phyloP scores from a whole-genome alignment of 2,888 invertebrate genomes.

The Julus scandinavius region DNA sequence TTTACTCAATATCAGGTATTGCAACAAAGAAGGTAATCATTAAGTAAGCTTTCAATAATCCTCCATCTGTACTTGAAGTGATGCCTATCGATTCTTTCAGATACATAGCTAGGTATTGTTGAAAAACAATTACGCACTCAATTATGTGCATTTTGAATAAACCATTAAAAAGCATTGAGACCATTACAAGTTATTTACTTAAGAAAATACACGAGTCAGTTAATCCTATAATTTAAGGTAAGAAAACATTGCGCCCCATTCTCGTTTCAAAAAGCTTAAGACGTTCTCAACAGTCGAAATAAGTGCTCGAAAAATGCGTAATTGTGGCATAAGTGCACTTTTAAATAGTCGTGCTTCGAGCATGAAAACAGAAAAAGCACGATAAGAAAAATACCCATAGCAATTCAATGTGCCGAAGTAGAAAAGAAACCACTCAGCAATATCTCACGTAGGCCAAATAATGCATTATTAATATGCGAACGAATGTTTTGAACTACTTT shows the following conservation, averaged over 20 bases:
- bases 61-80: background rate
- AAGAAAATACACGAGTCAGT: background rate
- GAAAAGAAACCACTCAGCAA: conserved; percentile 36
- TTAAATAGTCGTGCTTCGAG: conserved; percentile 36
- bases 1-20: background rate
- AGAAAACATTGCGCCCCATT: background rate
- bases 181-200: background rate
- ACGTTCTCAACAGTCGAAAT: background rate
- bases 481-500: conserved; percentile 11
- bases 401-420: background rate
- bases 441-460: conserved; percentile 34
- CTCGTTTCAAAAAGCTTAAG: background rate
- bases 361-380: background rate
- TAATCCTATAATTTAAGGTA: background rate
- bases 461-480: conserved; percentile 22
- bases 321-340: conserved; percentile 28
- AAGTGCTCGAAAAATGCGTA: conserved; percentile 30
- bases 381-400: background rate
- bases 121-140: background rate
- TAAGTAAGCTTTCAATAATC: too few relatives aligned
- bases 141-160: background rate
- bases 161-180: background rate
- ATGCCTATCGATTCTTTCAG: background rate
- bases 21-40: background rate
- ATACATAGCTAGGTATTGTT: background rate